Base-by-base conservation (phyloP, 2,113 vertebrate species). In the Cercocebus atys region DNA sequence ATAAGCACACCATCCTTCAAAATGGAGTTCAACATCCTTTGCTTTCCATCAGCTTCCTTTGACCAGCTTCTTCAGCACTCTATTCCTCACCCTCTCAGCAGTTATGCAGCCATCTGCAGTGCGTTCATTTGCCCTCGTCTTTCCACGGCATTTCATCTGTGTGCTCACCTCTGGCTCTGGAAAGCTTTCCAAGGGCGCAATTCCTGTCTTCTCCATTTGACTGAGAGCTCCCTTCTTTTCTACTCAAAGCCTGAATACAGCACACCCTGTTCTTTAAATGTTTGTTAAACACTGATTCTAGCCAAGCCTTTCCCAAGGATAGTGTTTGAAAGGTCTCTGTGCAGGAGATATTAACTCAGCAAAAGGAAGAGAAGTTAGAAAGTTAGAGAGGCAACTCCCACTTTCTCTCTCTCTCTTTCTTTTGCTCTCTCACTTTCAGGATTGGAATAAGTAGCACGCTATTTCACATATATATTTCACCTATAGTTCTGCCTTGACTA, bases 71-170 rank as follows among this genome's bases (percentile, higher is more conserved):
- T 1, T 6, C 50, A 38, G 25, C 17, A 2, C 76, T 38, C 45
- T 47, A 9, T 5, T n/a, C 40, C 72, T 6, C 22, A 13, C 4
- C 23, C 22, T n/a, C 16, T 43, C 43, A 66, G 72, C 0, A 3
- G 23, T 17, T 27, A 9, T 1, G 0, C 0, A 0, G 18, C 40
- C 38, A 3, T 8, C n/a, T 4, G 20, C 6, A 1, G 32, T 6
- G 7, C 16, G 17, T 6, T 50, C 57, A 32, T 45, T 35, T 30
- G 16, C 52, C 52, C 10, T 27, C 40, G 16, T 23, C 20, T 45
- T 76, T 10, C 38, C 20, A 9, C n/a, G 55, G 8, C 8, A 1
- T 8, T 47, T 43, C n/a, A 4, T 30, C 50, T 13, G 23, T 27
- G 10, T 7, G 78, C 11, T 40, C 0, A 2, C n/a, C 70, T 59